These are phyloP conservation scores for Dasyurus viverrinus DNA, from an alignment of 2,113 vertebrate species.

Conservation along the genomic window DNA sequence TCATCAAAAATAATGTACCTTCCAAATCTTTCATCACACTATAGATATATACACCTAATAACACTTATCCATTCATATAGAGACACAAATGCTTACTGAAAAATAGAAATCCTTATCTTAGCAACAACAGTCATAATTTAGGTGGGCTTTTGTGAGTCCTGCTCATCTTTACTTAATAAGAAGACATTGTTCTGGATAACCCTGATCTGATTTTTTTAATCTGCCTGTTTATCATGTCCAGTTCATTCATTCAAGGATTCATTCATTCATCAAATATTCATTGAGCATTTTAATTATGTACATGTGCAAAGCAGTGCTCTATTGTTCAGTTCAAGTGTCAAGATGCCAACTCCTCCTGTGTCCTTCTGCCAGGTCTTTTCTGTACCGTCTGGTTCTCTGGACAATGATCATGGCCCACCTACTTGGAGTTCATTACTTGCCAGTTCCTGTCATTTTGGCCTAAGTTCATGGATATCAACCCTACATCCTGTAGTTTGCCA, in stretches of 20 bases:
- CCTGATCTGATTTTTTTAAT: not conserved
- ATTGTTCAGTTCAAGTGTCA: not conserved
- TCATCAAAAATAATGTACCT: not conserved
- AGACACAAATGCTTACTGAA: not conserved
- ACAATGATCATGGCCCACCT: not conserved
- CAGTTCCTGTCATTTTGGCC: not conserved
- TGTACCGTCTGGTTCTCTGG: not conserved
- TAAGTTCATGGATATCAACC: not conserved
- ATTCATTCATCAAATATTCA: not conserved
- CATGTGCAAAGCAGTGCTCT: not conserved
- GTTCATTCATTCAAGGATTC: not conserved
- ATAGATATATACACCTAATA: not conserved
- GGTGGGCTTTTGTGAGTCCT: not conserved
- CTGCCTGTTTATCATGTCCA: not conserved
- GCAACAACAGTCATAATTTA: not conserved
- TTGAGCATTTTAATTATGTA: not conserved
- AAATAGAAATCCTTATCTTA: not conserved
- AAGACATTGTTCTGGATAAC: not conserved
- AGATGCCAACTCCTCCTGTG: not conserved
- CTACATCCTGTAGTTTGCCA: not conserved
- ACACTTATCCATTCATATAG: not conserved
- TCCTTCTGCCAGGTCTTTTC: not conserved
- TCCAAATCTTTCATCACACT: not conserved
- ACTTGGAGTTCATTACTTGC: not conserved
- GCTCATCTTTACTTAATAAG: not conserved